Percentiles rank a stretch among this genome's conserved stretches.
Evolutionary conservation across 2,888 invertebrate species (phyloP).

Genomic region (Hyposoter didymator): DNA sequence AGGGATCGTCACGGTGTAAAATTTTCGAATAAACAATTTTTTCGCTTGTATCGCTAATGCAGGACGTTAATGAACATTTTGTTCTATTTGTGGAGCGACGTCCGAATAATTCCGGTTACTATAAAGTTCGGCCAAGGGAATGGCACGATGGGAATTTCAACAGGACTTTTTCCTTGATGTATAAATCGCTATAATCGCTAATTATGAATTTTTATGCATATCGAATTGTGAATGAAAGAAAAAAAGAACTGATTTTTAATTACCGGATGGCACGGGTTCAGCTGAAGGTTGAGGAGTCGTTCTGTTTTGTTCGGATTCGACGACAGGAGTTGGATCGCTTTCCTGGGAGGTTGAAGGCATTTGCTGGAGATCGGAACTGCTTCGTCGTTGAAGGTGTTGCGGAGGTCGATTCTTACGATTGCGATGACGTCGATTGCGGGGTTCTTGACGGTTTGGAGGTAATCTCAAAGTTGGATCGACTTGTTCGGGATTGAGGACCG

Average conservation of each 20-base stretch:
- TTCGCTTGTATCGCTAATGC: no score
- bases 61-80: no score
- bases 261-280: conserved; percentile 66
- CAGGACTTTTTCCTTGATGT: no score
- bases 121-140: no score
- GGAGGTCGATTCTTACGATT: conserved; percentile 87
- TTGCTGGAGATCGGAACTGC: conserved; percentile 72
- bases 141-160: no score
- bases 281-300: conserved; percentile 80
- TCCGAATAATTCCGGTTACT: no score
- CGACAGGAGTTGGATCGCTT: conserved; percentile 89
- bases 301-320: conserved; percentile 87
- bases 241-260: conserved; percentile 30
- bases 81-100: no score
- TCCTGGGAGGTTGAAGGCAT: conserved; percentile 87
- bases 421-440: conserved; percentile 54
- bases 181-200: no score
- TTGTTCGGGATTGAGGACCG: conserved; percentile 93
- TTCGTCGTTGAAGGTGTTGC: conserved; percentile 86
- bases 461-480: conserved; percentile 92
- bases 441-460: conserved; percentile 87
- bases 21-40: no score
- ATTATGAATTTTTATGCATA: no score
- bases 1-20: no score
- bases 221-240: no score